Evolutionary conservation across 2,888 invertebrate genomes (phyloP), one percentile per base, ranked within the genome.

Genomic region (Drosophila siamana): DNA sequence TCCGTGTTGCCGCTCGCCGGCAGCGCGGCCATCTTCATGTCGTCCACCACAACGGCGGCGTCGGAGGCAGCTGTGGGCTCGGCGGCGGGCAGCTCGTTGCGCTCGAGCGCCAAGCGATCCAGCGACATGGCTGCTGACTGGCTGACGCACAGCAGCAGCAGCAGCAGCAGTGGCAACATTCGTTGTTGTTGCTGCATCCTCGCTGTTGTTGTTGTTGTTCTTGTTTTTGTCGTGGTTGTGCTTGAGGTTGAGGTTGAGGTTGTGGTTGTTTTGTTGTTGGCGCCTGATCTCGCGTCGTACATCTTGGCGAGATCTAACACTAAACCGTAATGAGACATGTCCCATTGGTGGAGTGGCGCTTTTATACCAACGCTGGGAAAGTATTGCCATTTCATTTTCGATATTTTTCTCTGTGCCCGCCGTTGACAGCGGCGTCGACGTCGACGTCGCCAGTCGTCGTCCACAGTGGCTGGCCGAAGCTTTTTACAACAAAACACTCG

Each of bases 301-400:
- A 91, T 91, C 92, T 91, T 92, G 81, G 88, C 91, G 88, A 91
- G 91, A 91, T 91, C 91, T 90, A 86, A 89, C 90, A 90, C 90
- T 89, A 88, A 89, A 90, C 89, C 90, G 90, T 91, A 92, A 92
- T 91, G 91, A 92, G 90, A 92, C 91, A 90, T 89, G 92, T 88
- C 88, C 89, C 91, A 90, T 89, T 87, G 83, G 83, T 89, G 80
- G 89, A 88, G 88, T 85, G 77, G 85, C 78, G 91, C 92, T 91
- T 91, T 91, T 91, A 91, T 91, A 91, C 90, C 82, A 83, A 78
- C 78, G 81, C 84, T 86, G 88, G 81, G 88, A 90, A 90, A 90
- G 89, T 89, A 80, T 89, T 88, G 88, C 86, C 89, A 85, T 89
- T 89, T 86, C 84, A 78, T 82, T 86, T 87, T 88, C 80, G 74